Conservation (phyloP, 30 jellyfish, hydroid and myxozoan species). For the Aurelia sp. region DNA sequence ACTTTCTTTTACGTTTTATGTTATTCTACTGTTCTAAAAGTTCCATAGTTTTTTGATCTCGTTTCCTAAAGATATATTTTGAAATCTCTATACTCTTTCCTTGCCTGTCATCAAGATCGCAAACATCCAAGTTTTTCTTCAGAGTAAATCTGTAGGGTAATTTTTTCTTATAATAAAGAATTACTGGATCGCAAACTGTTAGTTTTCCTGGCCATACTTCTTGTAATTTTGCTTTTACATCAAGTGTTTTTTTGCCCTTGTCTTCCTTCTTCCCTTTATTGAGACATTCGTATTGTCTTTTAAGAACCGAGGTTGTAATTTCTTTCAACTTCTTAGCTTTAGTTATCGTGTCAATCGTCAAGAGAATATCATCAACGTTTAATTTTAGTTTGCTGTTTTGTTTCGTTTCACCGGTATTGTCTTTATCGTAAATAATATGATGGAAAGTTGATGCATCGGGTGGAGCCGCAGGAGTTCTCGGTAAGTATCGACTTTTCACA, state of each 20-base stretch:
- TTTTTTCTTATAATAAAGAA: too few species aligned
- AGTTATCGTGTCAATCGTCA: not conserved
- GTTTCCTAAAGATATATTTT: conserved; percentile 5
- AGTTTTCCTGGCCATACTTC: not conserved
- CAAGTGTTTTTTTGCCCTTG: not conserved
- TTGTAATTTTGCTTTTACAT: conserved; percentile 1
- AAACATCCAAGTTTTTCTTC: not conserved
- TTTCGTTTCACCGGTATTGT: not conserved
- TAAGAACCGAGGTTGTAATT: not conserved
- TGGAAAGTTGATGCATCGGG: not conserved
- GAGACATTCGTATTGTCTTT: not conserved
- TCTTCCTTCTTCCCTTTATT: not conserved
- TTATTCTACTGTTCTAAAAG: not conserved
- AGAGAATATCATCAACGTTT: conserved; percentile 1
- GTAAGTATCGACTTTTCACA: too few species aligned
- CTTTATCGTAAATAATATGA: not conserved
- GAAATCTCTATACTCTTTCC: conserved; percentile 22
- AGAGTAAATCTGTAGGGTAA: too few species aligned
- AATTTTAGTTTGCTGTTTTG: not conserved
- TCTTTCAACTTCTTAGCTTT: conserved; percentile 3
- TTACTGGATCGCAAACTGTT: not conserved
- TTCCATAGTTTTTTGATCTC: conserved; percentile 10
- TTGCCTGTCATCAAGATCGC: conserved; percentile 15
- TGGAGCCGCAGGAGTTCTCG: too few species aligned
- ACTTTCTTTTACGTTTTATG: not conserved